Base-by-base conservation (phyloP, 2,888 invertebrate genomes). In the Eupeodes luniger region DNA sequence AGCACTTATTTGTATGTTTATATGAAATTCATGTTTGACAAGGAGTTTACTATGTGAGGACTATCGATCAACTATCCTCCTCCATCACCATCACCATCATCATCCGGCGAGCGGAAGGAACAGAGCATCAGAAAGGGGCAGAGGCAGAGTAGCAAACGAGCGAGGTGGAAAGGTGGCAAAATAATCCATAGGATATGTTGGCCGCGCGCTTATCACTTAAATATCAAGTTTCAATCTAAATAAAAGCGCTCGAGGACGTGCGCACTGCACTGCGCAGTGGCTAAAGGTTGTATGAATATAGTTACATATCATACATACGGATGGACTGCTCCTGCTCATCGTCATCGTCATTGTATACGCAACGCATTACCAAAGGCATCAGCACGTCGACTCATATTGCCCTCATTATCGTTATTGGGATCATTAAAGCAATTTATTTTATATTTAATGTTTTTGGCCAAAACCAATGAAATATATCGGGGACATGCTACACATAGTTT, bases 151-250 rank as follows among this genome's bases (percentile, higher is more conserved):
- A 36, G 10, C 61, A 36, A 61, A 57, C 57, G 61, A 66, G 66
- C 19, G 66, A 88, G 78, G 85, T 84, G 81, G 84, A 88, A 88
- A 88, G 81, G 84, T 88, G 88, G 88, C 84, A 88, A 88, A 88
- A 81, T 81, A 85, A 88, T 88, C 88, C 88, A 77, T 77, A 66
- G 66, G 66, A 66, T 81, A 88, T 59, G 85, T 61, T 55, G 75
- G 81, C 64, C 74, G 80, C 80, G 83, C 80, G 79, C 91, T 92
- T 93, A 93, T 93, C 93, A 91, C 90, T 85, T 90, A 91, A 91
- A 93, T 93, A 93, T 93, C 93, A 92, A 93, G 93, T 93, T 93
- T 93, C 93, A 92, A 93, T 93, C 93, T 91, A 91, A 90, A 92
- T 92, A 85, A 89, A 81, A 81, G 64, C 85, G 81, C 88, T 85